Evolutionary conservation across 2,888 invertebrate genomes (phyloP), one percentile per base, ranked within the genome.

Genomic region (Falcaria lacertinaria): DNA sequence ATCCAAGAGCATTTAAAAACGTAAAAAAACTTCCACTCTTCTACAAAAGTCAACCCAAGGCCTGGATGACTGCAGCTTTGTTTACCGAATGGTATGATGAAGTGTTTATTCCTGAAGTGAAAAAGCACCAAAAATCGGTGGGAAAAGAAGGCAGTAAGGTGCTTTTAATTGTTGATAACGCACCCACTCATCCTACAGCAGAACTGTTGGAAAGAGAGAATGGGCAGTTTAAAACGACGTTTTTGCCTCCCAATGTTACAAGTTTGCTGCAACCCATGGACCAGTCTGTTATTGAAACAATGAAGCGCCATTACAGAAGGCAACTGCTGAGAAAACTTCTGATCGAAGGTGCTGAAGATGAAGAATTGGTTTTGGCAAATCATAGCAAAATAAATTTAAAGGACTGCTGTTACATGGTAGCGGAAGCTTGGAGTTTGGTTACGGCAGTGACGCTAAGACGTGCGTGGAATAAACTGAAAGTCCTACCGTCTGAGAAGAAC

Each of bases 1-100:
- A 54, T 43, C 54, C 48, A 47, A 44, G 54, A 41, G 40, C 41
- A 34, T 54, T 58, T 43, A 54, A 53, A 53, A 50, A 54, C 44
- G 50, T 47, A 43, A 48, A 52, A 35, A 52, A 48, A 47, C 42
- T 49, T 42, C 48, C 50, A 43, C 43, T 53, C 48, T 43, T 48
- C 41, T 53, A 53, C 46, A 43, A 38, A 35, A 35, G 35, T 35
- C 48, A 51, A 51, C 42, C 41, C 38, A 51, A 44, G 39, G 48
- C 48, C 37, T 51, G 46, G 51, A 48, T 48, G 46, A 44, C 41
- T 43, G 25, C 39, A 42, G 39, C 42, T 41, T 36, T 48, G 35
- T 48, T 48, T 41, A 43, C 43, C 43, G 44, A 47, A 47, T 52
- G 52, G 49, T 49, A 44, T 49, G 44, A 44, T 42, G 42, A 47